Percentiles rank a stretch among this genome's conserved stretches.
Conservation (phyloP, 2,888 invertebrate genomes). For the Agrotis segetum region DNA sequence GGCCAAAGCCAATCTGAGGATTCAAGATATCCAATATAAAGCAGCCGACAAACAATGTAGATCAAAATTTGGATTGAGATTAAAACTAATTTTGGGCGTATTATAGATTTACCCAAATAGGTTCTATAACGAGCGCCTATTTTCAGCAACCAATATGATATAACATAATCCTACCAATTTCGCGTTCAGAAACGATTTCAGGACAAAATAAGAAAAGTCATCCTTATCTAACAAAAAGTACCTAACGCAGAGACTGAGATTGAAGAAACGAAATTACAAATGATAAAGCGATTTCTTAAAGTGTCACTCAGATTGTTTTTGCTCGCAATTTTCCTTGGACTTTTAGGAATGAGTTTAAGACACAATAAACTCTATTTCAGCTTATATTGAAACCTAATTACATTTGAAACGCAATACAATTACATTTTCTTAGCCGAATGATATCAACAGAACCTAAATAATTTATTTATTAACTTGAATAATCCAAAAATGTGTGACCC, state of each 20-base stretch:
- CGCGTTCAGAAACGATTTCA: neutral
- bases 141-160: neutral
- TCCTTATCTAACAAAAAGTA: conserved; percentile 4
- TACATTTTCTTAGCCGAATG: neutral
- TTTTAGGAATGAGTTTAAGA: neutral
- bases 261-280: conserved; percentile 23
- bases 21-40: no score
- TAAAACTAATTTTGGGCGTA: no score
- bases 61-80: no score
- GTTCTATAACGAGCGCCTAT: neutral
- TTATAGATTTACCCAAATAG: no score
- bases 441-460: neutral
- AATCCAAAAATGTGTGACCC: neutral
- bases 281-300: conserved; percentile 25
- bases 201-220: conserved; percentile 4
- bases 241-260: neutral
- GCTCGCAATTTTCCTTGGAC: conserved; percentile 4
- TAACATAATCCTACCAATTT: neutral
- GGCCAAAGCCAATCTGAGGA: no score
- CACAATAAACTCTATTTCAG: neutral
- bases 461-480: conserved; percentile 1
- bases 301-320: conserved; percentile 15
- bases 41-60: no score
- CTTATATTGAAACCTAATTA: neutral
- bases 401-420: neutral